Evolutionary conservation across 2,888 invertebrate genomes (phyloP), one percentile per base, ranked within the genome.

Genomic region (Agrilus mali): DNA sequence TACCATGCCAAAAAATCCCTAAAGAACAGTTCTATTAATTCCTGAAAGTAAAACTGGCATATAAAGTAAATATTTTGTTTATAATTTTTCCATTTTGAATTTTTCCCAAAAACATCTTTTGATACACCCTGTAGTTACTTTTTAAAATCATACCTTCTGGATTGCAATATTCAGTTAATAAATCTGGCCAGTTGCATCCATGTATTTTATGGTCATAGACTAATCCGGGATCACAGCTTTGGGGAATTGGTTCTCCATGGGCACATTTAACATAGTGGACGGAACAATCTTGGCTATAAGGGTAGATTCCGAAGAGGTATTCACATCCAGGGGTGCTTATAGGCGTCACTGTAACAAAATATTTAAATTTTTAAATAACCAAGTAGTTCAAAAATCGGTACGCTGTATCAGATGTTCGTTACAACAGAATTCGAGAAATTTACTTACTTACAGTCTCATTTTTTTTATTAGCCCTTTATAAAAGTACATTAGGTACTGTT

Each of bases 171-270:
- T 89, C 87, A 49, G 86, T 71, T 35, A 93, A 73, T 45, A 88
- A 80, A 71, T 93, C 93, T 7, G 93, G 92, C 93, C 93, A 93
- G 66, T 92, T 90, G 74, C 93, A 93, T 40, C 82, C 79, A 61
- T 93, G 92, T 46, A 77, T 87, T 54, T 84, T 80, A 40, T 86
- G 83, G 56, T 93, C 90, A 65, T 92, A 93, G 13, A 82, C 92
- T 45, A 93, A 71, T 2, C 93, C 93, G 0, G 88, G 80, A 41
- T 86, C 87, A 66, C 92, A 93, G 10, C 85, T 80, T 53, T 82
- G 77, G 48, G 85, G 82, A 51, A 81, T 74, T 0, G 89, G 85
- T 45, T 84, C 76, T 0, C 93, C 93, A 60, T 79, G 80, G 3
- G 80, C 83, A 59, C 93, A 93, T 64, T 88, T 92, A 45, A 86